These are phyloP conservation scores for Conus ventricosus DNA, from an alignment of 1,140 invertebrate genomes.

Conservation along the genomic window DNA sequence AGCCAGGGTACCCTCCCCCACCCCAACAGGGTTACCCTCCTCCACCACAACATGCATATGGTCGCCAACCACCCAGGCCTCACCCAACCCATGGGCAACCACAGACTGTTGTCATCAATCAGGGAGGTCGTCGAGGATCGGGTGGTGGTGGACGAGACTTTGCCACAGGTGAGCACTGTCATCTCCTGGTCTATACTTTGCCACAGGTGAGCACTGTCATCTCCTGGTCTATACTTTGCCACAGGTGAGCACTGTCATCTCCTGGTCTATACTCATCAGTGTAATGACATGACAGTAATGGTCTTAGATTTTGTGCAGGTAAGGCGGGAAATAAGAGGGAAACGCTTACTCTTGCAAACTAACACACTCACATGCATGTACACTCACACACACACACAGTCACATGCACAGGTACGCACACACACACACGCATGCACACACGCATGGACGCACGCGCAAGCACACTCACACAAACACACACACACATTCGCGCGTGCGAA, in stretches of 20 bases:
- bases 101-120: conserved; percentile 11
- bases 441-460: too few species aligned
- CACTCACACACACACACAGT: too few species aligned
- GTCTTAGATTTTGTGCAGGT: too few species aligned
- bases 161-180: conserved; percentile 6
- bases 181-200: neutral
- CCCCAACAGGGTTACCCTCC: neutral
- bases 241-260: conserved; percentile 1
- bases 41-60: neutral
- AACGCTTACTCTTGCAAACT: too few species aligned
- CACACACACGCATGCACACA: neutral
- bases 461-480: too few species aligned
- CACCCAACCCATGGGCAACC: neutral
- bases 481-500: too few species aligned
- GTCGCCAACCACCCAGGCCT: neutral
- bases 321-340: too few species aligned
- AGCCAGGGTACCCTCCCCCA: conserved; percentile 15
- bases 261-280: neutral
- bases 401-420: neutral
- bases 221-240: neutral
- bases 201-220: conserved; percentile 4
- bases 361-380: too few species aligned
- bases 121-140: neutral
- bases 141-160: conserved; percentile 4
- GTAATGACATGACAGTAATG: too few species aligned